Percentiles rank a stretch among this genome's conserved stretches.
These are phyloP conservation scores for Clarias magur DNA, from an alignment of 2,113 vertebrate species.

Conservation along the genomic window DNA sequence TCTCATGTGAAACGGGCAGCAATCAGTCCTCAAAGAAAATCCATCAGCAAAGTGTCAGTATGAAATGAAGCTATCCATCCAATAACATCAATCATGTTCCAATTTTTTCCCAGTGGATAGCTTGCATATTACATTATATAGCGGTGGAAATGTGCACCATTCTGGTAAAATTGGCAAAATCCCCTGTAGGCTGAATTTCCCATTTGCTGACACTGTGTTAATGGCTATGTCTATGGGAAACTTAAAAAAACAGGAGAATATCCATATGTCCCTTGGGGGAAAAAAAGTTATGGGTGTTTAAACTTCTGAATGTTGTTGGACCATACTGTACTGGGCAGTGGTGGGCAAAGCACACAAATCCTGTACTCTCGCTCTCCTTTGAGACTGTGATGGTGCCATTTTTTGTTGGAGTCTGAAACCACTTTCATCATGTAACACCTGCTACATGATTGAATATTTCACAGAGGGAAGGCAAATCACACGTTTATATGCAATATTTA, in stretches of 20 bases:
- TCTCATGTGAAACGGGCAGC: slow-evolving; percentile 24
- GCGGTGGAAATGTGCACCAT: not conserved
- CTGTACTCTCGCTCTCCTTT: no score
- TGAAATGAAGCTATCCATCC: slow-evolving; percentile 52
- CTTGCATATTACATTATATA: not conserved
- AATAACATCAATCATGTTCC: slow-evolving; percentile 51
- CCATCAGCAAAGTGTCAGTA: slow-evolving; percentile 33
- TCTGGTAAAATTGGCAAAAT: not conserved
- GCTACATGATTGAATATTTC: no score
- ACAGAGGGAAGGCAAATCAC: no score
- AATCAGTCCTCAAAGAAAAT: slow-evolving; percentile 37
- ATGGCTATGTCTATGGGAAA: not conserved
- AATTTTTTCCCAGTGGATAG: slow-evolving; percentile 40
- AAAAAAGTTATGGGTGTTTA: not conserved
- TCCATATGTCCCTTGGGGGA: not conserved
- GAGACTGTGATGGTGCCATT: no score
- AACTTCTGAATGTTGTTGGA: not conserved
- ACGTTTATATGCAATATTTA: no score
- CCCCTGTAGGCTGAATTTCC: not conserved
- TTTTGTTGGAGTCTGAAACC: no score
- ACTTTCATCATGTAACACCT: no score
- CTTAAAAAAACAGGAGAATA: not conserved
- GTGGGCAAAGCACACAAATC: no score
- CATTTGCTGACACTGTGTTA: not conserved
- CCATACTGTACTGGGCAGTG: not conserved